phyloP scores from a whole-genome alignment of 2,888 invertebrate species.

The Troilus luridus region DNA sequence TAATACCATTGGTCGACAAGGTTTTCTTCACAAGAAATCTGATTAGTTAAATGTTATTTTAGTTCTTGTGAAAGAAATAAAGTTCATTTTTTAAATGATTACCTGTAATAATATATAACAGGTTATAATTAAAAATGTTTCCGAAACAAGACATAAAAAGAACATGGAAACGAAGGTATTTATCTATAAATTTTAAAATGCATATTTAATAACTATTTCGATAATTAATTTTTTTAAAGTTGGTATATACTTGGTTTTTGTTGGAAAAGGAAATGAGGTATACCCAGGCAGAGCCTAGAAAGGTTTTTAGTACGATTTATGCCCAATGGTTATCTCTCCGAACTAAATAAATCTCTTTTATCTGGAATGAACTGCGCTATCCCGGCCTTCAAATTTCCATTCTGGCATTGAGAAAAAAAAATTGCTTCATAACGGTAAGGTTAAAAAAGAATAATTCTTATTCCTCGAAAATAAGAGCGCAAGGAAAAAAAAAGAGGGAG shows the following conservation, averaged over 20 bases:
- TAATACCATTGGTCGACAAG: no score
- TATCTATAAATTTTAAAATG: no score
- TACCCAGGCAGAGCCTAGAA: not conserved
- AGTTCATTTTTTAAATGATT: no score
- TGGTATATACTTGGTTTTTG: not conserved
- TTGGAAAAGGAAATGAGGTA: not conserved
- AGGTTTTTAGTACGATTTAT: not conserved
- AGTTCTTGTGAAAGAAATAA: no score
- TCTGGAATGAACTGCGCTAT: not conserved
- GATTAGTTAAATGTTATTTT: no score
- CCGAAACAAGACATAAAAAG: no score
- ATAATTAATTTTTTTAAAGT: no score
- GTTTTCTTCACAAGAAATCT: no score
- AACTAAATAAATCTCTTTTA: conserved; percentile 27
- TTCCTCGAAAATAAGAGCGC: not conserved
- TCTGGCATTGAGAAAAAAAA: not conserved
- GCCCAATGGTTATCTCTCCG: not conserved
- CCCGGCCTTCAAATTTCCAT: not conserved
- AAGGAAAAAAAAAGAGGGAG: not conserved
- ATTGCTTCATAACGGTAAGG: not conserved
- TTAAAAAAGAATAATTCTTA: conserved; percentile 28
- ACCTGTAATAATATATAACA: no score
- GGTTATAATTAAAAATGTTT: no score
- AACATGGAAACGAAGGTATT: no score
- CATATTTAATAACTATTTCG: no score